These are phyloP conservation scores for Gryllus longicercus DNA, from an alignment of 2,888 invertebrate species.

Conservation along the genomic window DNA sequence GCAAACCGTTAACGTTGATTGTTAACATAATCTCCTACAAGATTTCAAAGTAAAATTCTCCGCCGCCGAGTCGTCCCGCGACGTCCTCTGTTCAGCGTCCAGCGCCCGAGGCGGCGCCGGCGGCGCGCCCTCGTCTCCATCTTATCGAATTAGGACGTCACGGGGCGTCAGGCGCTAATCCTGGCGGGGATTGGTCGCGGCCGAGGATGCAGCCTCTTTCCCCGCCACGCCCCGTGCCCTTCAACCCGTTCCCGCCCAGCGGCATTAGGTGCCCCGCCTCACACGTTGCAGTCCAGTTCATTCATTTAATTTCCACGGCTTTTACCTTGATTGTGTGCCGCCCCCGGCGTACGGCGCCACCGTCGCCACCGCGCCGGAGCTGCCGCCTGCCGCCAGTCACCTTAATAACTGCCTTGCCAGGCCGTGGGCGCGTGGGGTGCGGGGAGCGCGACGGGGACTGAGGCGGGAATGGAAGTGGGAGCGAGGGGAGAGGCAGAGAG, in stretches of 20 bases:
- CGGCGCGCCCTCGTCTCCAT: neutral
- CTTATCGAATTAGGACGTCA: conserved; percentile 17
- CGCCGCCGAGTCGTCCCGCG: neutral
- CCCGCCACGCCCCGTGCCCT: neutral
- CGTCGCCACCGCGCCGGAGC: neutral
- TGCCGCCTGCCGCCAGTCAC: neutral
- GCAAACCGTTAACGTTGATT: conserved; percentile 7
- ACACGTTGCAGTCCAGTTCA: conserved; percentile 24
- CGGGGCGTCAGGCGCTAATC: neutral
- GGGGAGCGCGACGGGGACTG: no score
- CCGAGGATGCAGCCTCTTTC: no score
- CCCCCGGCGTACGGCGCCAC: neutral
- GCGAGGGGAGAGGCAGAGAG: no score
- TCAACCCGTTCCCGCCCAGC: neutral
- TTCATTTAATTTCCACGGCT: conserved; percentile 29
- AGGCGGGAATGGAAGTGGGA: no score
- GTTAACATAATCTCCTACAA: neutral
- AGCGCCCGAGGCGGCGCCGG: neutral
- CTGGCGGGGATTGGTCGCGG: neutral
- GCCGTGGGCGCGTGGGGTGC: no score
- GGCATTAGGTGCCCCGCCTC: neutral
- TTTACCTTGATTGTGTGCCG: conserved; percentile 27
- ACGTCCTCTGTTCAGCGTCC: neutral
- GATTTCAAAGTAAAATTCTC: neutral
- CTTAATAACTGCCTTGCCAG: no score